Evolutionary conservation across 2,888 invertebrate genomes (phyloP).

Genomic region (Pandemis heparana): DNA sequence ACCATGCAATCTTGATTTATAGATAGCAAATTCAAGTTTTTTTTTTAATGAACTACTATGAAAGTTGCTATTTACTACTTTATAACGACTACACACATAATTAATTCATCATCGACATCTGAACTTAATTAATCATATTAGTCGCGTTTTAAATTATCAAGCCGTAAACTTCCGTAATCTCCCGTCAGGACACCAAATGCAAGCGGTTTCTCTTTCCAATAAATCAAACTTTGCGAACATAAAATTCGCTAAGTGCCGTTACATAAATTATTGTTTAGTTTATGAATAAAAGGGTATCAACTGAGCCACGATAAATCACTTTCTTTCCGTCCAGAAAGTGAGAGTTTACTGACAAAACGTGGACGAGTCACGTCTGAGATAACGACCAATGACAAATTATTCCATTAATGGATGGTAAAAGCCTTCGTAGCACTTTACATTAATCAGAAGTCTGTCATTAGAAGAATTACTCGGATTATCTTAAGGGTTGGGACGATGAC

Average conservation of each 20-base stretch:
- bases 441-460: background rate
- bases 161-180: background rate
- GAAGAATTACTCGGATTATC: background rate
- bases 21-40: too few relatives aligned
- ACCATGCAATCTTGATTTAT: too few relatives aligned
- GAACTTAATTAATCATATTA: background rate
- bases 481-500: too few relatives aligned
- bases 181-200: background rate
- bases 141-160: background rate
- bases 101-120: background rate
- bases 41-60: background rate
- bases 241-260: slow-evolving; percentile 16
- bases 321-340: slow-evolving; percentile 41
- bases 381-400: slow-evolving; percentile 8
- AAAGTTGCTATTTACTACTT: background rate
- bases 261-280: slow-evolving; percentile 23
- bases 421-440: background rate
- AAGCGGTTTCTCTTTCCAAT: background rate
- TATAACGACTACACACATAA: background rate
- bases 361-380: slow-evolving; percentile 8
- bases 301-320: slow-evolving; percentile 48
- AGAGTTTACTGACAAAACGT: slow-evolving; percentile 14
- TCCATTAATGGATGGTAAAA: slow-evolving; percentile 4
- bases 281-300: slow-evolving; percentile 46
- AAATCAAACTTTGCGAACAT: slow-evolving; percentile 15